phyloP scores from a whole-genome alignment of 2,888 invertebrate genomes.

The Graphium colonna region DNA sequence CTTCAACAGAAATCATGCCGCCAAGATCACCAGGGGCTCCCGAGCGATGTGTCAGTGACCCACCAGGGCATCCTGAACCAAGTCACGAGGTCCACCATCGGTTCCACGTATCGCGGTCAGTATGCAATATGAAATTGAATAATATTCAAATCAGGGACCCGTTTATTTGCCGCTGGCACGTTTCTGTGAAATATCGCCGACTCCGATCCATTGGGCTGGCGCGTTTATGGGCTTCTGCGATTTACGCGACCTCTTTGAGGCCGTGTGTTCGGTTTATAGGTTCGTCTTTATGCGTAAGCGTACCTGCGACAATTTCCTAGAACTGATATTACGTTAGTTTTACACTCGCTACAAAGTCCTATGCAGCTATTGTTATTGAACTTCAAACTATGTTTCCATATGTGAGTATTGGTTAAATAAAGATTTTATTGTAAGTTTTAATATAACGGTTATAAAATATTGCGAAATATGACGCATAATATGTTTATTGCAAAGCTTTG shows the following conservation, averaged over 20 bases:
- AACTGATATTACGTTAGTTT: not conserved
- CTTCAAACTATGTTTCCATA: too few relatives aligned
- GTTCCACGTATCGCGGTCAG: slow-evolving; percentile 74
- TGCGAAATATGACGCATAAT: not conserved
- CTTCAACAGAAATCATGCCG: slow-evolving; percentile 70
- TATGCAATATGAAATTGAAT: slow-evolving; percentile 56
- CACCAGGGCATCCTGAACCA: slow-evolving; percentile 53
- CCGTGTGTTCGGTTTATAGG: slow-evolving; percentile 14
- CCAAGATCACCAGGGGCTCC: slow-evolving; percentile 53
- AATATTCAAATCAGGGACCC: slow-evolving; percentile 34
- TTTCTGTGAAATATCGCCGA: slow-evolving; percentile 31
- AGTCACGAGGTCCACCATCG: slow-evolving; percentile 56
- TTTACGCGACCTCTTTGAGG: slow-evolving; percentile 23
- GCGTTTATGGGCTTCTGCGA: slow-evolving; percentile 18
- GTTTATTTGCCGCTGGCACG: slow-evolving; percentile 32
- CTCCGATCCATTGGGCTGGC: not conserved
- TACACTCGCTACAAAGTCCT: not conserved
- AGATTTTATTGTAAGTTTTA: too few relatives aligned
- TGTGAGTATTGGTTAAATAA: too few relatives aligned
- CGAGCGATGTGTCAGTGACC: slow-evolving; percentile 55
- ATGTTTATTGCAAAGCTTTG: not conserved
- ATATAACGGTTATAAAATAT: not conserved
- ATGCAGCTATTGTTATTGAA: not conserved
- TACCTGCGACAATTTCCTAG: not conserved
- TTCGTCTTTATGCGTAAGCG: slow-evolving; percentile 5